Conservation (phyloP, 2,797 vertebrate genomes). For the Merluccius polli region DNA sequence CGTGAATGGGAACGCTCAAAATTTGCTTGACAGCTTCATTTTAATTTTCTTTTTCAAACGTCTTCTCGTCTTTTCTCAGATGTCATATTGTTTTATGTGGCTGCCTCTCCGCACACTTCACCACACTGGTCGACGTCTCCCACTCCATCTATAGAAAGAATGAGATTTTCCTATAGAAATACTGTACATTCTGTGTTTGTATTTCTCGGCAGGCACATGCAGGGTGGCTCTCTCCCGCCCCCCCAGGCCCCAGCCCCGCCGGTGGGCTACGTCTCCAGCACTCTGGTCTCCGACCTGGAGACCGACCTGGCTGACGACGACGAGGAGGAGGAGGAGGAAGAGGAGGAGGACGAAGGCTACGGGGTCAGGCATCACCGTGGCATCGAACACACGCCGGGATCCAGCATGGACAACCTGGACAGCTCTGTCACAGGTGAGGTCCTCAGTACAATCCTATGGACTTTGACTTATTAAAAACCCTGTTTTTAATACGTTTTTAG, state of each 20-base stretch:
- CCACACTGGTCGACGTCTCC: background rate
- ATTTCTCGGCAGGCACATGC: conserved; percentile 83
- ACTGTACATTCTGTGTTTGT: conserved; percentile 35
- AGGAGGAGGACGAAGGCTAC: conserved; percentile 87
- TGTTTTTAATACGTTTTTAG: background rate
- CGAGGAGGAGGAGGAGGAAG: conserved; percentile 71
- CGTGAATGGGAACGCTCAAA: conserved; percentile 34
- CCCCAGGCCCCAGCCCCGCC: conserved; percentile 93
- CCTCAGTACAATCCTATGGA: background rate
- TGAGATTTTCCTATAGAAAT: background rate
- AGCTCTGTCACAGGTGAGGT: conserved; percentile 93
- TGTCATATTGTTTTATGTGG: conserved; percentile 23
- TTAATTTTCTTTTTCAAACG: conserved; percentile 18
- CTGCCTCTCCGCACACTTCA: conserved; percentile 8
- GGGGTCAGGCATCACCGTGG: conserved; percentile 88
- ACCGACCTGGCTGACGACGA: conserved; percentile 90
- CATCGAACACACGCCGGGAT: conserved; percentile 93
- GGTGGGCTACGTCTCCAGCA: conserved; percentile 93
- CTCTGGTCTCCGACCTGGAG: conserved; percentile 95
- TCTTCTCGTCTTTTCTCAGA: conserved; percentile 25
- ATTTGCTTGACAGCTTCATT: conserved; percentile 35
- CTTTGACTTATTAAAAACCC: background rate
- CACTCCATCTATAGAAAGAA: too few species aligned
- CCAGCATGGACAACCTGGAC: conserved; percentile 98
- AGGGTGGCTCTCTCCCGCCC: conserved; percentile 83